Evolutionary conservation across 2,113 vertebrate species (phyloP).

Genomic region (Psammodynastes pulverulentus): DNA sequence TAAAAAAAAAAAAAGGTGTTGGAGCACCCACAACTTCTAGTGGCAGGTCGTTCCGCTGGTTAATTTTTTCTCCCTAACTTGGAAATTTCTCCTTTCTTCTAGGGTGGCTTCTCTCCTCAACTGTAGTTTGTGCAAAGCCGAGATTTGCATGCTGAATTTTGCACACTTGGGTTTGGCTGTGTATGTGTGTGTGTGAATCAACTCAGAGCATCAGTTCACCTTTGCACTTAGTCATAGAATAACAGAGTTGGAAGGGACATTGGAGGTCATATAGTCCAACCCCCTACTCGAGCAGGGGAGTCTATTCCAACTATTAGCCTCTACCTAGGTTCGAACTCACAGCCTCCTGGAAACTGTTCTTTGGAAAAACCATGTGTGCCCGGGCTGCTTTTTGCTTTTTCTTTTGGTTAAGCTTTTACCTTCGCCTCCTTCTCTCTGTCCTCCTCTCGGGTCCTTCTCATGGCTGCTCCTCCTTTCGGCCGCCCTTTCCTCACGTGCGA

Average conservation of each 20-base stretch:
- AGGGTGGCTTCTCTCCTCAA: constrained; percentile 55
- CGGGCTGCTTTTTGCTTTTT: background rate
- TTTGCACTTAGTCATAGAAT: too few relatives aligned
- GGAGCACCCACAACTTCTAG: too few relatives aligned
- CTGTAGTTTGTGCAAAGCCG: background rate
- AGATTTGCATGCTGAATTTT: background rate
- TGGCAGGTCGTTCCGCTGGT: too few relatives aligned
- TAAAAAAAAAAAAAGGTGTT: too few relatives aligned
- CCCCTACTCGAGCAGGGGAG: too few relatives aligned
- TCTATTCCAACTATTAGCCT: too few relatives aligned
- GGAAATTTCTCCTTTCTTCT: too few relatives aligned
- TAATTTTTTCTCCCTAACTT: too few relatives aligned
- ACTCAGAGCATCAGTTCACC: background rate
- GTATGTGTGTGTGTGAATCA: background rate
- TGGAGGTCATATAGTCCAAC: too few relatives aligned
- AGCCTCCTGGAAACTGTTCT: too few relatives aligned
- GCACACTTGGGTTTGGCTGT: background rate
- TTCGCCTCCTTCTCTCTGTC: background rate
- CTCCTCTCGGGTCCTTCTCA: background rate
- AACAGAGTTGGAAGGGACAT: too few relatives aligned
- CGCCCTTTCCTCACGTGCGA: background rate
- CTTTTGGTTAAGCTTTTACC: background rate
- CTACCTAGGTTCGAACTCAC: too few relatives aligned
- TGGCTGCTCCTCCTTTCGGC: background rate
- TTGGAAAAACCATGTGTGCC: background rate